These are phyloP conservation scores for Glaucomys volans DNA, from an alignment of 2,113 vertebrate species.

Conservation along the genomic window DNA sequence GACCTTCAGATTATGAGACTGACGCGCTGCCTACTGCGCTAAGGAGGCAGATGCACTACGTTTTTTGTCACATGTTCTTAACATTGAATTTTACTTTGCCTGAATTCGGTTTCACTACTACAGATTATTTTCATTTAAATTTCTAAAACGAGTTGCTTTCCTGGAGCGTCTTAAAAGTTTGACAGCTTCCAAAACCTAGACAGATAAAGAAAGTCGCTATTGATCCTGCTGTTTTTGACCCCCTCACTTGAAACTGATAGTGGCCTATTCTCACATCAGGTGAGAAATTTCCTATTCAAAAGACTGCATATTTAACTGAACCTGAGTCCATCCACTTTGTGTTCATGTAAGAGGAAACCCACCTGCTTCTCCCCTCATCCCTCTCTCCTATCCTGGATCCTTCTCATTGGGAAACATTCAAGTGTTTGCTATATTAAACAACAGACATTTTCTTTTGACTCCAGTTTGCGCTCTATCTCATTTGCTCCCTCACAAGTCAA, in stretches of 20 bases:
- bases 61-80: accelerated
- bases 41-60: accelerated
- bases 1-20: conserved; percentile 75
- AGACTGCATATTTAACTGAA: neutral
- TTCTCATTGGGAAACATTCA: neutral
- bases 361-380: neutral
- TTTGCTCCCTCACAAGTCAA: neutral
- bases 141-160: neutral
- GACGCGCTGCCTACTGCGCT: conserved; percentile 58
- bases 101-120: accelerated
- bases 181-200: neutral
- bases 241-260: neutral
- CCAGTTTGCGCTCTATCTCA: neutral
- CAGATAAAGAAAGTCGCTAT: neutral
- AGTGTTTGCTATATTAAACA: neutral
- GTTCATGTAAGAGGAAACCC: neutral
- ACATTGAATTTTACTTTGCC: accelerated
- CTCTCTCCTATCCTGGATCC: neutral
- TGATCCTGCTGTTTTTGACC: no score
- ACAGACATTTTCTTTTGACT: neutral
- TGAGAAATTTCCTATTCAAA: neutral
- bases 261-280: neutral
- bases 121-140: accelerated
- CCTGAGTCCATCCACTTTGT: neutral
- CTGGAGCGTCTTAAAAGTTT: neutral